These are phyloP conservation scores for Cyrtodaria siliqua DNA, from an alignment of 2,888 invertebrate genomes.

Conservation along the genomic window DNA sequence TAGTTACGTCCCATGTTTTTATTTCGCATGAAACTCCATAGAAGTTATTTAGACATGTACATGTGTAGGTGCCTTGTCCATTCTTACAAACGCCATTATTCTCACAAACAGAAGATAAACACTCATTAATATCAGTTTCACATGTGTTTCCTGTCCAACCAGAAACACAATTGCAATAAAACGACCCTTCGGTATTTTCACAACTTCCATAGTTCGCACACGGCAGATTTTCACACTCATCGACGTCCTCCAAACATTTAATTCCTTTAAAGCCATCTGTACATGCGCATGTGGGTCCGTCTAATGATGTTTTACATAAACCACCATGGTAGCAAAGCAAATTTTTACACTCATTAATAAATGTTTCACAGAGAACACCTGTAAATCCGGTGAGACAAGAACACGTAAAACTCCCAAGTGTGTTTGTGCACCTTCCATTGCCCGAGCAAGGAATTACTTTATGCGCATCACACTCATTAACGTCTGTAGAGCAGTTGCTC, in stretches of 20 bases:
- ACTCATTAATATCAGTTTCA: slow-evolving; percentile 61
- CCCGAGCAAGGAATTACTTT: slow-evolving; percentile 34
- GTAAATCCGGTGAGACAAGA: slow-evolving; percentile 93
- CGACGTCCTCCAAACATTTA: slow-evolving; percentile 47
- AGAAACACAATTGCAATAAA: slow-evolving; percentile 35
- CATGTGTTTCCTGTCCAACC: slow-evolving; percentile 47
- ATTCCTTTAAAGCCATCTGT: slow-evolving; percentile 34
- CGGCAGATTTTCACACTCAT: slow-evolving; percentile 56
- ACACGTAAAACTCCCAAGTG: slow-evolving; percentile 89
- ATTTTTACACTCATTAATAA: slow-evolving; percentile 77
- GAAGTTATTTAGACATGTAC: slow-evolving; percentile 65
- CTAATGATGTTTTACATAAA: slow-evolving; percentile 27
- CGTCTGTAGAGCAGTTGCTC: slow-evolving; percentile 29
- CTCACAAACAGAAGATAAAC: slow-evolving; percentile 49
- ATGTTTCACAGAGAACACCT: slow-evolving; percentile 91
- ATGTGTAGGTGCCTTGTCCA: slow-evolving; percentile 60
- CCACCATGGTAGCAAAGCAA: slow-evolving; percentile 42
- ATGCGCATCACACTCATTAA: slow-evolving; percentile 42
- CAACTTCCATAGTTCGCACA: slow-evolving; percentile 30
- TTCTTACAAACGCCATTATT: slow-evolving; percentile 63
- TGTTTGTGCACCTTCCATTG: slow-evolving; percentile 43
- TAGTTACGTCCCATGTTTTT: too few relatives aligned
- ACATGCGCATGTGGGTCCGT: slow-evolving; percentile 34
- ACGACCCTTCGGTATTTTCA: slow-evolving; percentile 43
- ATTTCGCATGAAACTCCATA: slow-evolving; percentile 66